A percentile compares a stretch with the other conserved stretches of the same genome.
phyloP scores from a whole-genome alignment of 2,797 vertebrate species.

The Coracias cyanogaster region DNA sequence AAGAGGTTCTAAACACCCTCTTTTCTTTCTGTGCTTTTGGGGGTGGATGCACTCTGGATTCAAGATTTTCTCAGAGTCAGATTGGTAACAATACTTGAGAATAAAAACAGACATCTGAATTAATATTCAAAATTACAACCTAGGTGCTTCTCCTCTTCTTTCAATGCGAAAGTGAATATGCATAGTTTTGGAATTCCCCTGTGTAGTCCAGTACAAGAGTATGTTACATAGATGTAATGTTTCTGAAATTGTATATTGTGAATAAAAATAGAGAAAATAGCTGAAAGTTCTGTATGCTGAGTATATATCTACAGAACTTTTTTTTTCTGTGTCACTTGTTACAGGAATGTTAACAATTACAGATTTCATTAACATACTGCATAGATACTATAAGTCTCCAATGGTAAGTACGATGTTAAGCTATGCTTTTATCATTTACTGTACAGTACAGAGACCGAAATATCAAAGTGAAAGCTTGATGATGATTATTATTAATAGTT shows the following conservation, averaged over 20 bases:
- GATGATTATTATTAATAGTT: neutral
- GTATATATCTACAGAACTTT: neutral
- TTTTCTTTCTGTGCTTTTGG: neutral
- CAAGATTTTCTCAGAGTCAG: neutral
- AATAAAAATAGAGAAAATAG: neutral
- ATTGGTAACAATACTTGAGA: neutral
- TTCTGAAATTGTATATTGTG: neutral
- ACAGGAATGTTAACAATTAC: conserved; percentile 99
- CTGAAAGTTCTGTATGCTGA: neutral
- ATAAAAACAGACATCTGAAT: neutral
- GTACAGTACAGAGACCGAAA: neutral
- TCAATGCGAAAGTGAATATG: neutral
- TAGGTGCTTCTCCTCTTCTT: neutral
- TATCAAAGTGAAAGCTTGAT: neutral
- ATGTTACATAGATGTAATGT: neutral
- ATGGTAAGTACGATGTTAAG: conserved; percentile 85
- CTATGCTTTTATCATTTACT: neutral
- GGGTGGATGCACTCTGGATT: neutral
- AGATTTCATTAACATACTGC: conserved; percentile 99
- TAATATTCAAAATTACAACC: neutral
- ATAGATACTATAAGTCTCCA: conserved; percentile 99
- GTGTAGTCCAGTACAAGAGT: neutral
- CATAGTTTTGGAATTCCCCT: neutral
- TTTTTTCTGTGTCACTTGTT: conserved; percentile 41
- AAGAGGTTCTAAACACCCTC: neutral